Evolutionary conservation across 2,113 vertebrate genomes (phyloP).

Genomic region (Neodontobutis hainanensis): DNA sequence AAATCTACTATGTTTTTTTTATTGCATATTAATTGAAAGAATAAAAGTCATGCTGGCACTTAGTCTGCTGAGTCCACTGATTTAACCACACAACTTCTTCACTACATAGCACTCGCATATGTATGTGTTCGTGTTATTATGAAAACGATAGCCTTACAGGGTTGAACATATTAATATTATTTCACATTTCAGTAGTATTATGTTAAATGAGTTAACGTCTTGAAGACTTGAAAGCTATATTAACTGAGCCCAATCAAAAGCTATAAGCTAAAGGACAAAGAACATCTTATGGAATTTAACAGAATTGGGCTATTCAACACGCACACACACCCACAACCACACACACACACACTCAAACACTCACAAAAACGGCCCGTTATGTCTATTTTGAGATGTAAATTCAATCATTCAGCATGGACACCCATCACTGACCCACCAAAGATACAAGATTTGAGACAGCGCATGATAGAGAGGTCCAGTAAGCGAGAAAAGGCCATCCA

Average conservation of each 20-base stretch:
- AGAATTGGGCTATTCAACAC: background rate
- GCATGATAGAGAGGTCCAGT: constrained; percentile 8
- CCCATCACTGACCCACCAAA: constrained; percentile 2
- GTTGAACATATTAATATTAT: too few species aligned
- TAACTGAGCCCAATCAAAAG: background rate
- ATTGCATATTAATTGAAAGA: constrained; percentile 4
- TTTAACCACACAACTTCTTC: background rate
- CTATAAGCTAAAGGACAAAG: background rate
- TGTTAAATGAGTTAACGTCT: too few species aligned
- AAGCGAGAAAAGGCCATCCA: constrained; percentile 4
- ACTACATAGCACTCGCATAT: background rate
- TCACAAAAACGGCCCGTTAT: background rate
- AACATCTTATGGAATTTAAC: constrained; percentile 1
- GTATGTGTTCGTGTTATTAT: too few species aligned
- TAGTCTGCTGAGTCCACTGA: background rate
- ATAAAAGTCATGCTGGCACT: background rate
- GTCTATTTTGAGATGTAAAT: constrained; percentile 8
- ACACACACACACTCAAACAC: too few species aligned
- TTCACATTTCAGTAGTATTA: too few species aligned
- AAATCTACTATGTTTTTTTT: constrained; percentile 4
- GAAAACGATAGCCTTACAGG: too few species aligned
- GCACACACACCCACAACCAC: background rate
- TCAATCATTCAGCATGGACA: constrained; percentile 9
- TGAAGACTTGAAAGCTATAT: background rate
- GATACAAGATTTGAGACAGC: constrained; percentile 4